Base-by-base conservation (phyloP, 2,888 invertebrate species). In the Lithophane leautieri region DNA sequence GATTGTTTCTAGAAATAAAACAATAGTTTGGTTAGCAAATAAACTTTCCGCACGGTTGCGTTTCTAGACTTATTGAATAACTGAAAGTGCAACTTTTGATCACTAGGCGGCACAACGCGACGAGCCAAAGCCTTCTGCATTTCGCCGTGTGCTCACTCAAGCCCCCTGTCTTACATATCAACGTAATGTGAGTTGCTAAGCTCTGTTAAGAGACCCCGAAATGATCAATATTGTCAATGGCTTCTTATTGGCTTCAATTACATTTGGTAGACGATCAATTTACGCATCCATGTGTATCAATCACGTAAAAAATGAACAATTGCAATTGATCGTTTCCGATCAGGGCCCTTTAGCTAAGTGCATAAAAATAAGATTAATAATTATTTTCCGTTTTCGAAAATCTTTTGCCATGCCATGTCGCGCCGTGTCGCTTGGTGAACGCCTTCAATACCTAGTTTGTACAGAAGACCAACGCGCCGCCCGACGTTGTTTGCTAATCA, bases 1-100 rank as follows among this genome's bases (percentile, higher is more conserved):
- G 16, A 50, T 12, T 52, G 9, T 58, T 50, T 71, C 16, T 72
- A 58, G 56, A 52, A 79, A 79, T 77, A 72, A 77, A 77, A 79
- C 63, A 58, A 58, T 54, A 19, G 1, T 61, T 70, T 70, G 16
- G 34, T 78, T 72, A 25, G 58, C 73, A 79, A 79, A 62, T 68
- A 76, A 68, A 56, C 19, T 58, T 66, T 50, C 72, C 62, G 75
- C 81, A 72, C 65, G 76, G 52, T 58, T 79, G 79, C 40, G 16
- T 79, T 70, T 75, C 73, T 72, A 73, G 76, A 76, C 52, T 75
- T 68, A 78, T 82, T 77, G 71, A 69, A 79, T 73, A 82, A 70
- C 82, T 47, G 75, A 84, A 82, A 86, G 74, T 76, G 62, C 28
- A 58, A 78, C 52, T 63, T 61, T 50, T n/a, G 28, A 44, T 44